Percentiles rank a stretch among this genome's conserved stretches.
These are phyloP conservation scores for Sphyrna mokarran DNA, from an alignment of 2,113 vertebrate species.

Conservation along the genomic window DNA sequence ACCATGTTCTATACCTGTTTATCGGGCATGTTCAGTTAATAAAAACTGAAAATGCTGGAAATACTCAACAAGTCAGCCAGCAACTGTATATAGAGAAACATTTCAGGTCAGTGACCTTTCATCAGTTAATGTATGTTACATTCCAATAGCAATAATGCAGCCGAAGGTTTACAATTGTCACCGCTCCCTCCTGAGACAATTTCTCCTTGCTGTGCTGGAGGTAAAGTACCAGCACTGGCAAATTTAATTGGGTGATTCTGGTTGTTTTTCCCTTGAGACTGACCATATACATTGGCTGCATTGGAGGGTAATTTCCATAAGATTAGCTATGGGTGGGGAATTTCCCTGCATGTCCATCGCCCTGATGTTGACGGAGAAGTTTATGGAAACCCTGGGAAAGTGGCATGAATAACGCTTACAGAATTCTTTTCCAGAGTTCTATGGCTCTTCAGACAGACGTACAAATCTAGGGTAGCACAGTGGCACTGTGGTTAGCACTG, in stretches of 20 bases:
- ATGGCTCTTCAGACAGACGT: background rate
- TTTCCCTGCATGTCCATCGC: background rate
- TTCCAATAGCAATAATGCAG: background rate
- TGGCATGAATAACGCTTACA: background rate
- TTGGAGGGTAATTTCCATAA: background rate
- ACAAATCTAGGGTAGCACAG: too few species aligned
- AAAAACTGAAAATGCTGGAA: background rate
- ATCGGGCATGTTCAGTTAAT: background rate
- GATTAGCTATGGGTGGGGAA: background rate
- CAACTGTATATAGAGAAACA: background rate
- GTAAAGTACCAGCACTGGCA: background rate
- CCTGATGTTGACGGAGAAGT: too few species aligned
- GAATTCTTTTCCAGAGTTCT: background rate
- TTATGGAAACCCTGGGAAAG: background rate
- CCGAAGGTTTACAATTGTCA: background rate
- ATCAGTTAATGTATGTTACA: background rate
- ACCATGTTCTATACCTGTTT: slow-evolving; percentile 12
- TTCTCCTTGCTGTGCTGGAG: background rate
- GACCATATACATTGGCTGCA: background rate
- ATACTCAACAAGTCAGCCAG: background rate
- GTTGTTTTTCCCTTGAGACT: too few species aligned
- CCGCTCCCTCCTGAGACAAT: background rate
- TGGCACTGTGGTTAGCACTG: too few species aligned
- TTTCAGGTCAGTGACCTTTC: background rate
- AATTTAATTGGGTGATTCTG: background rate